phyloP scores from a whole-genome alignment of 2,797 vertebrate species.

The Gymnoscopelus microlampas region DNA sequence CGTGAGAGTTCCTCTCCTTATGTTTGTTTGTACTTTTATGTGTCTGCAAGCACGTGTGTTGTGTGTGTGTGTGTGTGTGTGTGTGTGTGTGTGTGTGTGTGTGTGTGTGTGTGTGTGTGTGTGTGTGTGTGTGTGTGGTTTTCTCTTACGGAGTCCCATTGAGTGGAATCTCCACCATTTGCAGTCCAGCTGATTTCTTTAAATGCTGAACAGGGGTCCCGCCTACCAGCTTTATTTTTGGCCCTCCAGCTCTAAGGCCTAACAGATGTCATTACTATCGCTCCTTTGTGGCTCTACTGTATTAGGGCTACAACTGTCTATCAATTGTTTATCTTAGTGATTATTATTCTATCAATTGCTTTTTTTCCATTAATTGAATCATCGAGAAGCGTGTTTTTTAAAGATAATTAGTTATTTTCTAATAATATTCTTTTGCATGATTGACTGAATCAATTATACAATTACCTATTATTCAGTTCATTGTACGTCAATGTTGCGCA shows the following conservation, averaged over 20 bases:
- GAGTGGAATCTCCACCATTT: constrained; percentile 75
- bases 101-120: background rate
- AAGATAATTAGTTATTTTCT: too few relatives aligned
- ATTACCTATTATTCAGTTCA: too few relatives aligned
- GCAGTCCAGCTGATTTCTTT: constrained; percentile 79
- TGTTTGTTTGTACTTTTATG: too few relatives aligned
- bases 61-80: background rate
- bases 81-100: background rate
- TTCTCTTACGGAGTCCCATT: constrained; percentile 31
- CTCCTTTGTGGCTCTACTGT: constrained; percentile 46
- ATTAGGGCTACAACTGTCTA: background rate
- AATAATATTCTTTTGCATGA: too few relatives aligned
- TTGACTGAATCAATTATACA: too few relatives aligned
- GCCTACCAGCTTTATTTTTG: constrained; percentile 78
- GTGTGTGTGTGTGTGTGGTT: constrained; percentile 5
- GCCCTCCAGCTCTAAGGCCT: constrained; percentile 72
- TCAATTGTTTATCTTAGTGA: background rate
- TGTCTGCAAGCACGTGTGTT: too few relatives aligned
- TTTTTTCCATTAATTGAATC: too few relatives aligned
- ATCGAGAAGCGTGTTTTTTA: too few relatives aligned
- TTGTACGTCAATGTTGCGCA: too few relatives aligned
- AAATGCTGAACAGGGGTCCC: constrained; percentile 65
- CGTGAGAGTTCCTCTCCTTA: too few relatives aligned
- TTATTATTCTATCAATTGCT: too few relatives aligned
- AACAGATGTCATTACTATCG: constrained; percentile 78